Percentiles rank a stretch among this genome's conserved stretches.
phyloP scores from a whole-genome alignment of 2,797 vertebrate species.

The Ctenopoma multispine region DNA sequence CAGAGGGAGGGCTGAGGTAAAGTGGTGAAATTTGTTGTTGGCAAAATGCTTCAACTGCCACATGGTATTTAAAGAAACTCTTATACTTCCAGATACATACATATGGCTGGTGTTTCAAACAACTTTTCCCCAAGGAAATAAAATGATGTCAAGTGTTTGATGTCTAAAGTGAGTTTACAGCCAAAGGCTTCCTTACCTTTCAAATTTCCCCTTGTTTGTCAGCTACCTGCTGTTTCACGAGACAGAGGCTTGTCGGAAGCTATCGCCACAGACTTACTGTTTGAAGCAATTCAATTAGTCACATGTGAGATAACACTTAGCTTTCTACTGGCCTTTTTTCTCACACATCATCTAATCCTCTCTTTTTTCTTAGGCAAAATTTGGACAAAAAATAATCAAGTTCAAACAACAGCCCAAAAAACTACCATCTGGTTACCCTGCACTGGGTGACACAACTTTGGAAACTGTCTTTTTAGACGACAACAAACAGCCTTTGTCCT shows the following conservation, averaged over 20 bases:
- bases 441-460: conserved; percentile 74
- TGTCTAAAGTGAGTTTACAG: conserved; percentile 85
- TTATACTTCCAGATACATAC: conserved; percentile 68
- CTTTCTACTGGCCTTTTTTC: conserved; percentile 70
- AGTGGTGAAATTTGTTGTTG: conserved; percentile 59
- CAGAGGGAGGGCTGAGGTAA: conserved; percentile 33
- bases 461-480: conserved; percentile 63
- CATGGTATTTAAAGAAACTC: conserved; percentile 69
- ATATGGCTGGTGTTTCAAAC: conserved; percentile 80
- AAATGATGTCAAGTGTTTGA: conserved; percentile 86
- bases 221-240: conserved; percentile 88
- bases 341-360: conserved; percentile 71
- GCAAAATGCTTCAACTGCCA: conserved; percentile 67
- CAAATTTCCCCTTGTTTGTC: conserved; percentile 84
- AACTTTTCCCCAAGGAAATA: conserved; percentile 80
- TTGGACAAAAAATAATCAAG: conserved; percentile 70
- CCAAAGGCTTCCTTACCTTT: conserved; percentile 85
- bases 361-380: conserved; percentile 58
- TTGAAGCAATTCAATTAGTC: conserved; percentile 85
- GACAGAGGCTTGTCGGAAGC: conserved; percentile 85
- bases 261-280: conserved; percentile 79
- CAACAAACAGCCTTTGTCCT: conserved; percentile 81
- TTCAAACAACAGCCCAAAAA: conserved; percentile 64
- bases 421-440: conserved; percentile 75
- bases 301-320: conserved; percentile 80